Evolutionary conservation across 1,140 invertebrate species (phyloP).

Genomic region (Caerostris darwini): DNA sequence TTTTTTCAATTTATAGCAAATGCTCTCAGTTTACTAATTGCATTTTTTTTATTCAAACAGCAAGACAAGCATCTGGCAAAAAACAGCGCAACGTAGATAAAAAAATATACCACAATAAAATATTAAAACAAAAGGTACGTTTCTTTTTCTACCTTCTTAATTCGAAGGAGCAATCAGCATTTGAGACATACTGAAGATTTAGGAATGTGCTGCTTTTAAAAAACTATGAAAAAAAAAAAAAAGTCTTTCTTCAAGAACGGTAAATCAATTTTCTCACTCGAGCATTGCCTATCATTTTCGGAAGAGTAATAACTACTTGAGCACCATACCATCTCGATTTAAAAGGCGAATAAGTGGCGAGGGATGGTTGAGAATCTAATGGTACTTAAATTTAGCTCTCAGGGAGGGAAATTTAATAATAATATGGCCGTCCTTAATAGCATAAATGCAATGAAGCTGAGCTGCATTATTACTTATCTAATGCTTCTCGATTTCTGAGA

Average conservation of each 20-base stretch:
- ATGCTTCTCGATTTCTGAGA: neutral
- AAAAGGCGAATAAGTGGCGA: neutral
- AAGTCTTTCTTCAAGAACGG: neutral
- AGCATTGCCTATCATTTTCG: constrained; percentile 27
- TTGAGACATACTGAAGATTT: neutral
- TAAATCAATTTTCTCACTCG: neutral
- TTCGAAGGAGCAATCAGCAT: neutral
- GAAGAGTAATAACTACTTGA: constrained; percentile 25
- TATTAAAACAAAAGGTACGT: neutral
- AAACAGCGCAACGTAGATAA: neutral
- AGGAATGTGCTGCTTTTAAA: neutral
- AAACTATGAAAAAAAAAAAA: neutral
- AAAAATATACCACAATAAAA: neutral
- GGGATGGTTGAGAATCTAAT: constrained; percentile 13
- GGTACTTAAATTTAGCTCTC: constrained; percentile 58
- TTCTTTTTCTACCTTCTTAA: neutral
- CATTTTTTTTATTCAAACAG: too few relatives aligned
- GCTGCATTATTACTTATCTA: constrained; percentile 43
- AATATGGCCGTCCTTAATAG: constrained; percentile 16
- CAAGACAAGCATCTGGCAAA: too few relatives aligned
- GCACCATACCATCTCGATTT: constrained; percentile 38
- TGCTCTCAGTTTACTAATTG: too few relatives aligned
- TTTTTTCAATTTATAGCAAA: too few relatives aligned
- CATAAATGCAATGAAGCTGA: constrained; percentile 9
- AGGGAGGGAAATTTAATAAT: constrained; percentile 49